phyloP scores from a whole-genome alignment of 2,888 invertebrate genomes.

The Drosophila quasianomalipes region DNA sequence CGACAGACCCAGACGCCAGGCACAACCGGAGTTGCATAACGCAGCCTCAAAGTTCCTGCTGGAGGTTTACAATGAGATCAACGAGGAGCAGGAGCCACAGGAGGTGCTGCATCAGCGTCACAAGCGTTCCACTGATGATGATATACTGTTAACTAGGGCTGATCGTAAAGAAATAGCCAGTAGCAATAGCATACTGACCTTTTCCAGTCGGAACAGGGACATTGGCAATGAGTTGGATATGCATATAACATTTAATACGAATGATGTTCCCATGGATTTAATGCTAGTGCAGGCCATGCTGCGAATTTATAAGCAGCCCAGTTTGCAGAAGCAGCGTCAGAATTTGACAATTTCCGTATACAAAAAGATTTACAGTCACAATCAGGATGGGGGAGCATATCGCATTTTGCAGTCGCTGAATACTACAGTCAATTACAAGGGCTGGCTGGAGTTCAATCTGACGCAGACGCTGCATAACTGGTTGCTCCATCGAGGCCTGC shows the following conservation, averaged over 20 bases:
- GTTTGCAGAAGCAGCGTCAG: conserved; percentile 12
- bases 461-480: conserved; percentile 91
- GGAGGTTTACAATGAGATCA: conserved; percentile 93
- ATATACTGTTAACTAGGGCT: conserved; percentile 89
- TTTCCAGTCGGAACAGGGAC: conserved; percentile 87
- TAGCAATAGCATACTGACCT: conserved; percentile 97
- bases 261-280: conserved; percentile 93
- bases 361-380: conserved; percentile 54
- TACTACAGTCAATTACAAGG: conserved; percentile 90
- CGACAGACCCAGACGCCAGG: conserved; percentile 89
- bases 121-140: conserved; percentile 69
- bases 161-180: conserved; percentile 93
- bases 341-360: conserved; percentile 78
- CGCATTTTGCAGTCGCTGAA: conserved; percentile 90
- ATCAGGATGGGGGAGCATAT: conserved; percentile 85
- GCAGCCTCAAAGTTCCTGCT: conserved; percentile 92
- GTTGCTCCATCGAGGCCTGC: conserved; percentile 86
- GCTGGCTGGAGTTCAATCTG: conserved; percentile 95
- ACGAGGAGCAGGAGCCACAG: conserved; percentile 83
- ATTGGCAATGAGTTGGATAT: conserved; percentile 26
- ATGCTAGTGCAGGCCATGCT: conserved; percentile 93
- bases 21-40: conserved; percentile 85
- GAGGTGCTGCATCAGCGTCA: conserved; percentile 71
- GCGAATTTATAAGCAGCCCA: conserved; percentile 89
- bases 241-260: conserved; percentile 94